Base-by-base conservation (phyloP, 2,888 invertebrate species). In the Ectemnius continuus region DNA sequence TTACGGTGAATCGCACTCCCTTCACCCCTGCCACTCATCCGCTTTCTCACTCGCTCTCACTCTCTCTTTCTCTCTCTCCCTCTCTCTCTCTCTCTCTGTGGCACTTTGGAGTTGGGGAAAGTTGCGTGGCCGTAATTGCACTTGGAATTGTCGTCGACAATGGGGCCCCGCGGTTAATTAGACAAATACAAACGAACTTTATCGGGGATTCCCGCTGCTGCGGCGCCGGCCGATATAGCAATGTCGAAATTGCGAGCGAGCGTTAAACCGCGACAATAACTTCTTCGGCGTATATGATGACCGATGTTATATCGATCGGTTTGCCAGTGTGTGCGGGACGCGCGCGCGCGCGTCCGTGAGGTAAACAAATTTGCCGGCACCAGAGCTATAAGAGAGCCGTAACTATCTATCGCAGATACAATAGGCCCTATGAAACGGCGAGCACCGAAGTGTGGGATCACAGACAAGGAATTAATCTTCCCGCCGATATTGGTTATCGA, bases 251-350 rank as follows among this genome's bases (percentile, higher is more conserved):
- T 81, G 75, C 81, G 78, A 75, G 77, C 52, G 74, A 67, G 71
- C 72, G 74, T 83, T 85, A 85, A 85, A 76, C 71, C 70, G 68
- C 61, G 72, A 79, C 79, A 82, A 85, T 84, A 74, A 67, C 65
- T 63, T 68, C 68, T 73, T 81, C 80, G 81, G 84, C 74, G 77
- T 36, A 63, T 78, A 57, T 82, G 68, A 67, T 70, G 68, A 73
- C 61, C 72, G 67, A 73, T 79, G 76, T 82, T 84, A 83, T 78
- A 74, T 67, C 74, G 73, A 64, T 69, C 72, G 70, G 60, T 63
- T 78, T 63, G 67, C 47, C 67, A 78, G 8, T 36, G 36, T 69
- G 77, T 80, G 70, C 70, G 67, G 58, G 64, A 59, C 13, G 36
- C 36, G 36, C 36, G 36, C 36, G 36, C 36, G 36, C 36, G 5